phyloP scores from a whole-genome alignment of 2,797 vertebrate genomes.

The Myripristis murdjan region DNA sequence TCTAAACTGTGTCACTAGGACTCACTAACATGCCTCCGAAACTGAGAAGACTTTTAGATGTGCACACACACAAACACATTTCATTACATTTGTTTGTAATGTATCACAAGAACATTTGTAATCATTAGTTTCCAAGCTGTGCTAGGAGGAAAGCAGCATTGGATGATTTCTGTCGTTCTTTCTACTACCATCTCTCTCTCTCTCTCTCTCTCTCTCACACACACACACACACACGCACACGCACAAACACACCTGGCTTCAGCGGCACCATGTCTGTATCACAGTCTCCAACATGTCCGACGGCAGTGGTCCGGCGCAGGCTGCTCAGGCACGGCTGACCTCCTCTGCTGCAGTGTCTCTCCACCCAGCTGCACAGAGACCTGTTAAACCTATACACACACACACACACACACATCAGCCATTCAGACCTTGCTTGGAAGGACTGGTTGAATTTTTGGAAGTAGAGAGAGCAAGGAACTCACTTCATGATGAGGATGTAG shows the following conservation, averaged over 20 bases:
- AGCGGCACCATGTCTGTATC: constrained; percentile 86
- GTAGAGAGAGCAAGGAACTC: constrained; percentile 51
- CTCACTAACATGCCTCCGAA: constrained; percentile 26
- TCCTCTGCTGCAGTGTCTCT: constrained; percentile 77
- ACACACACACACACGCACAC: constrained; percentile 28
- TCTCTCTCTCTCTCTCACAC: neutral
- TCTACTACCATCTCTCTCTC: too few species aligned
- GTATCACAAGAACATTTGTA: too few species aligned
- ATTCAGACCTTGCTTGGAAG: neutral
- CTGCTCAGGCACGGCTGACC: constrained; percentile 81
- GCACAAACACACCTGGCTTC: constrained; percentile 79
- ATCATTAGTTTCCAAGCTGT: too few species aligned
- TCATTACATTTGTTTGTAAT: too few species aligned
- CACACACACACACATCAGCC: constrained; percentile 6
- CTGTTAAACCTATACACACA: constrained; percentile 82
- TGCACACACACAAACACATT: constrained; percentile 30
- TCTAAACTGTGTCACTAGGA: constrained; percentile 60
- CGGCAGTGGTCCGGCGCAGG: constrained; percentile 76
- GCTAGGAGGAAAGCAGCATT: too few species aligned
- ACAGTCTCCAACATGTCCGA: constrained; percentile 76
- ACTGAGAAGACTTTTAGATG: constrained; percentile 16
- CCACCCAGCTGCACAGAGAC: constrained; percentile 81
- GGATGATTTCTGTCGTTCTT: too few species aligned
- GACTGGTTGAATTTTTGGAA: neutral
- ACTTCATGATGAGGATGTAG: constrained; percentile 90